Evolutionary conservation across 2,113 vertebrate species (phyloP), one percentile per base, ranked within the genome.

Genomic region (Tylochromis polylepis): DNA sequence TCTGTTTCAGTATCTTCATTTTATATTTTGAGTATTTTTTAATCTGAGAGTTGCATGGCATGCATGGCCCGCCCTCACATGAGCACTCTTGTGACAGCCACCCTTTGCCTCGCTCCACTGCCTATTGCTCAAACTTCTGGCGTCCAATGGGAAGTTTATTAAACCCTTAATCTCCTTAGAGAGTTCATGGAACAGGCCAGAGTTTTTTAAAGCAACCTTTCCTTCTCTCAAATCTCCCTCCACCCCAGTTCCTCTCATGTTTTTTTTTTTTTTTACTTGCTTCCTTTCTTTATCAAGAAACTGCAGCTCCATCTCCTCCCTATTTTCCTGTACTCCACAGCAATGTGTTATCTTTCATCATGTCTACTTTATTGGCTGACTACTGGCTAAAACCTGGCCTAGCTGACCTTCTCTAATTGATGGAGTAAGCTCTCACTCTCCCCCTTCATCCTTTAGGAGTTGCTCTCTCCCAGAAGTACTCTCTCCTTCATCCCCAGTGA

Each of bases 121-220:
- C 84, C 82, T 88, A 79, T 89, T 29, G 22, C 86, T 87, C 88
- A 90, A 88, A 89, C 87, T 10, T 80, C 88, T 92, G 94, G 87
- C 59, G 78, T 86, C 87, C 88, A 92, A 83, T 89, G 36, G 79
- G 83, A 82, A 87, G 90, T 93, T 95, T 92, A 94, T 93, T 93
- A 94, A 93, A 93, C 70, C 85, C 77, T 88, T 92, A 96, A 94
- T 94, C 92, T 89, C 92, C 81, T 94, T 88, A 87, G 58, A 87
- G 87, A 90, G 89, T 90, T 91, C 90, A 88, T 41, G 22, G 85
- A 90, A 85, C 62, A 89, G 80, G 82, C 56, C 85, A 84, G 24
- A 78, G 65, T 81, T 93, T 92, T 92, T 85, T 46, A 87, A 89
- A 89, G 85, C 67, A 87, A 85, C 83, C 55, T 87, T 80, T 86